Base-by-base conservation (phyloP, 2,888 invertebrate genomes). In the Leucophenga maculata region DNA sequence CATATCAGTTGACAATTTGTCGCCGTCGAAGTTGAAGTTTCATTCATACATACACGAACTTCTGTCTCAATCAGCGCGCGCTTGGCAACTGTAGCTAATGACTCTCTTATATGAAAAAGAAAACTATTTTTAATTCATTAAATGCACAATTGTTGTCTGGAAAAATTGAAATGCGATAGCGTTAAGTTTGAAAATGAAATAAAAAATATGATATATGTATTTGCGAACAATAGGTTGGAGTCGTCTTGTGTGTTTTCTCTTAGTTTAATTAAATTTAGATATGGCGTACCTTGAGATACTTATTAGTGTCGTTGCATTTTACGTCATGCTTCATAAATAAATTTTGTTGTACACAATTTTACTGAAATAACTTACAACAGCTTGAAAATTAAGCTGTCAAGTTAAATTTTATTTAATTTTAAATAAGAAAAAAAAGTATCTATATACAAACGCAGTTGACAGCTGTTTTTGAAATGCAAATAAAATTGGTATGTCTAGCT, bases 1-100 rank as follows among this genome's bases (percentile, higher is more conserved):
- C 81, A 81, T 81, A 81, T 81, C 81, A 82, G 81, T 79, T 81
- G 78, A 82, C 81, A 82, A 81, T 82, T 79, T 80, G 81, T 81
- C 81, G 79, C 77, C 72, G 69, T 67, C 75, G 31, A 18, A 44
- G 64, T 64, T 31, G 26, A 20, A 44, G 46, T 60, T 39, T 67
- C 26, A 22, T 44, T 57, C 16, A 52, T n/a, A n/a, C n/a, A n/a
- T n/a, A n/a, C 13, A 32, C 32, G 14, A 18, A 52, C n/a, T 48
- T 18, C 50, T 13, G 31, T 31, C 13, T 52, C 52, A 48, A 52
- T 65, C 31, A 13, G 1, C 39, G 52, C 39, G 52, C 18, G 73
- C 18, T 18, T 55, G 57, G 64, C 48, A 50, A 62, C 59, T 65
- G 50, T 67, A 74, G 50, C 59, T 62, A 60, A 52, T 62, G 60